Base-by-base conservation (phyloP, 1,140 invertebrate genomes). In the Anoplophora glabripennis region DNA sequence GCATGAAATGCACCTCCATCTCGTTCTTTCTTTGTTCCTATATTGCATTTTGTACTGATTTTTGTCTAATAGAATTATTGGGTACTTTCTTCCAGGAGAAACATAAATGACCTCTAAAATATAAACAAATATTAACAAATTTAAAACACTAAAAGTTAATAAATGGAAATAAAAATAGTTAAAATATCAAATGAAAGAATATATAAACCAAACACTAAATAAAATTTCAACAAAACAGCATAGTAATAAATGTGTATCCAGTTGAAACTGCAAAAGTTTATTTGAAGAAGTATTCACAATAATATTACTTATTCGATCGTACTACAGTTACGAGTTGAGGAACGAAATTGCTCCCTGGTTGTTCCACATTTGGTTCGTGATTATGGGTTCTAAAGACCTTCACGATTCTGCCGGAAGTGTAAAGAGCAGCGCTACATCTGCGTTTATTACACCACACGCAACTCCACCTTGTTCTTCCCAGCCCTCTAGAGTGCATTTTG, bases 391-490 rank as follows among this genome's bases (percentile, higher is more conserved):
- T 33, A 2, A 60, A 15, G 10, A 55, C 21, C 21, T 52, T 17
- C 1, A 60, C 51, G 12, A 38, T 49, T 48, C 35, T 54, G 47
- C 58, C 58, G 11, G 18, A 53, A 9, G 58, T 53, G 7, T 54
- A 53, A n/a, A 60, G 11, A 11, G 42, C 3, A 5, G 58, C 18
- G 14, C 41, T 53, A 28, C 58, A 60, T 36, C 36, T 48, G 7
- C 17, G 37, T 40, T 7, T 60, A 11, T 36, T 38, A 33, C 40
- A 54, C 4, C 37, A 36, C 8, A 21, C 45, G 36, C 58, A 60
- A 7, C 37, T 44, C 58, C 58, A 60, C 48, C 58, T 60, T 12
- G 58, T 54, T 37, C 52, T 45, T 11, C 15, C 18, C 18, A 36
- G 34, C 7, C 48, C n/a, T 14, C 40, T 38, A 15, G 14, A 12